Base-by-base conservation (phyloP, 2,113 vertebrate genomes). In the Aphyosemion australe region DNA sequence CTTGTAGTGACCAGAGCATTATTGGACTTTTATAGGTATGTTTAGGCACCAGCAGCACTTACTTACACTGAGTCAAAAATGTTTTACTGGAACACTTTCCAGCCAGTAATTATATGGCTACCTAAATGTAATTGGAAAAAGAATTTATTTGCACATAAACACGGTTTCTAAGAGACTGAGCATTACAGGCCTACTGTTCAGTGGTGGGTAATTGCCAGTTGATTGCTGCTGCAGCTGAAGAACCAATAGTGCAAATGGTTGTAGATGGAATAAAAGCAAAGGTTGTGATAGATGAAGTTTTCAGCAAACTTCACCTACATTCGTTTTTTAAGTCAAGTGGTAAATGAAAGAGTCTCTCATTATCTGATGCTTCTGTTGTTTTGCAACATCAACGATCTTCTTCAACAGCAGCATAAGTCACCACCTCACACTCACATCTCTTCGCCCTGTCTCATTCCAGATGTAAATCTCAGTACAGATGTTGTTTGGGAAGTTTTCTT, bases 401-500 rank as follows among this genome's bases (percentile, higher is more conserved):
- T 42, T 13, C 12, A 39, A 53, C 20, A 21, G 61, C 61, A 9
- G 43, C 13, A 14, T 65, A 65, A 48, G n/a, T 37, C 52, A 9
- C 60, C 76, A 59, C 62, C 58, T 72, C 41, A 0, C 41, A 0
- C 65, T 65, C 58, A 1, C 68, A 46, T 75, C 57, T 49, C 60
- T 55, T 61, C 47, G 32, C 18, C 15, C 50, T 32, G 18, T 53
- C 58, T 48, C 52, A 16, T 74, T 81, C 53, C 80, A 81, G 82
- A 81, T 65, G 60, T 60, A 55, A 39, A 65, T 77, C 47, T 72
- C 45, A 1, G 63, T 75, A 19, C 85, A 87, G 80, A 87, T 87
- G 83, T 82, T 83, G 83, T 85, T 84, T 84, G 69, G 72, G 67
- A 80, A 64, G 56, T 64, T 76, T 58, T 52, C 67, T 60, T 20